Evolutionary conservation across 2,888 invertebrate genomes (phyloP), one percentile per base, ranked within the genome.

Genomic region (Xanthia icteritia): DNA sequence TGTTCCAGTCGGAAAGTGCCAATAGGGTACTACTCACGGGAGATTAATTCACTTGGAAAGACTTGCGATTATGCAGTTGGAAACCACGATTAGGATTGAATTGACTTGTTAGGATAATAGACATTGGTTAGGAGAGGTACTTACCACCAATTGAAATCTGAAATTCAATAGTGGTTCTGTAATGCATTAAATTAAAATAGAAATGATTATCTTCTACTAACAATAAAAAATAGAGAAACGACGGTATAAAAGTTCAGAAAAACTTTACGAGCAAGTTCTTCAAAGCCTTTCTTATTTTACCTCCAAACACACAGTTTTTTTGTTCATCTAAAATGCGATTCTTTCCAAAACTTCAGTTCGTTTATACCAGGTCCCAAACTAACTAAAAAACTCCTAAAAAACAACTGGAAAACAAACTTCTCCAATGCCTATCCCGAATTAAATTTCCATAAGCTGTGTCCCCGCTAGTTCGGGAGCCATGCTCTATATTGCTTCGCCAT

Each of bases 401-500:
- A 17, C 6, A 42, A 60, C 5, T 60, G 17, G 1, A 60, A 31
- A 66, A 31, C 15, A 51, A 63, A 76, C 27, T 81, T 65, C 27
- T 11, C 6, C 51, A 78, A 78, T 73, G 65, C 42, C 45, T 23
- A 36, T 27, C n/a, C 27, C 8, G 42, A 67, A 63, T 79, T 73
- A 80, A 68, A 77, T 84, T 85, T 63, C 45, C 67, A 82, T 82
- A 68, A 67, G 67, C 85, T 64, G 23, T 64, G n/a, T 75, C 13
- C 31, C 58, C 82, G 86, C 88, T 79, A 9, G 31, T 82, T 79
- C 84, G 2, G 20, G 42, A 45, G 84, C 85, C 86, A 72, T 48
- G 13, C 42, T n/a, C 66, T 61, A 86, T 88, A 89, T 89, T 86
- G 86, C 87, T 83, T 82, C 64, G 60, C 82, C 73, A 70, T 89